These are phyloP conservation scores for Euglossa dilemma DNA, from an alignment of 1,140 invertebrate species.

Conservation along the genomic window DNA sequence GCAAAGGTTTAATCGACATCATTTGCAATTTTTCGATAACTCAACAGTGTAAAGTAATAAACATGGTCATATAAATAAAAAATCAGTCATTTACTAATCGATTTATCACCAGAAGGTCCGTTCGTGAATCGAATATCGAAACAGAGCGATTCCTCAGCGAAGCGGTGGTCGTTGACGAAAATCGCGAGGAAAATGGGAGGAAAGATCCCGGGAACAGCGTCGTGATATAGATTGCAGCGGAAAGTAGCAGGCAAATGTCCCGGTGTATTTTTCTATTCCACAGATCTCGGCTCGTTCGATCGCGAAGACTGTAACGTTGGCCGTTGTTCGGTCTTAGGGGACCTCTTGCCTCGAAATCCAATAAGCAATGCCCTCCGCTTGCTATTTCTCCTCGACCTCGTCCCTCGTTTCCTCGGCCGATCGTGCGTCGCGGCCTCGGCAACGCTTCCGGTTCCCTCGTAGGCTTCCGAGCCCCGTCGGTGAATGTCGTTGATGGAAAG, in stretches of 20 bases:
- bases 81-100: too few relatives aligned
- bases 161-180: neutral
- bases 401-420: neutral
- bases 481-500: conserved; percentile 23
- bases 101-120: too few relatives aligned
- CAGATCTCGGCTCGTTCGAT: conserved; percentile 34
- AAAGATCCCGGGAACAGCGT: neutral
- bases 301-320: conserved; percentile 16
- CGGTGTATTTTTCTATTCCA: conserved; percentile 21
- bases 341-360: conserved; percentile 41
- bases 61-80: too few relatives aligned
- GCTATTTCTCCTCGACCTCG: conserved; percentile 8
- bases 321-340: conserved; percentile 33
- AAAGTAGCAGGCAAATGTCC: conserved; percentile 17
- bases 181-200: neutral
- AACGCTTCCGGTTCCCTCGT: neutral
- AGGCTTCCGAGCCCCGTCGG: neutral
- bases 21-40: too few relatives aligned
- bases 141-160: fast-evolving
- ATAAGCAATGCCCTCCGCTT: conserved; percentile 33
- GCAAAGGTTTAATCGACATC: too few relatives aligned
- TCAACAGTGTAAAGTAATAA: too few relatives aligned
- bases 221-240: conserved; percentile 3
- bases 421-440: neutral
- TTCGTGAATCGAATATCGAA: too few relatives aligned